Conservation (phyloP, 1,140 invertebrate genomes). For the Caenorhabditis inopinata region DNA sequence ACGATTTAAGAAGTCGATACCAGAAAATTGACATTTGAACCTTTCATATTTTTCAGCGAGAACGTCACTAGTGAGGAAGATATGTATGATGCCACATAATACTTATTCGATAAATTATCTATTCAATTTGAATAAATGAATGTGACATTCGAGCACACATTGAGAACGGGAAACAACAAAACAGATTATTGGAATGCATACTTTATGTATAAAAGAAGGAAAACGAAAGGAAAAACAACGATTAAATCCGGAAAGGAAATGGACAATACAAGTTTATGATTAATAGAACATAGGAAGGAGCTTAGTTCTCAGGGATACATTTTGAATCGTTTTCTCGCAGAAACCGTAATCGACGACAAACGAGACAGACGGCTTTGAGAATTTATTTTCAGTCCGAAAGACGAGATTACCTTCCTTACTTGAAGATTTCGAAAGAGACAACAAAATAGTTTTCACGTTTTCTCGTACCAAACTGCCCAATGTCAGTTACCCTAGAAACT, state of each 20-base stretch:
- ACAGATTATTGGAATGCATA: not conserved
- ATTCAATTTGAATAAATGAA: not conserved
- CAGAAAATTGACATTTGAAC: not conserved
- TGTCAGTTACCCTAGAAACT: not conserved
- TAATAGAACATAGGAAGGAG: not conserved
- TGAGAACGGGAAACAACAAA: not conserved
- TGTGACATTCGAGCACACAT: not conserved
- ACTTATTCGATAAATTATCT: not conserved
- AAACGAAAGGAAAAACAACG: not conserved
- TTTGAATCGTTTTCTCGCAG: not conserved
- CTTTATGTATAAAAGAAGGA: not conserved
- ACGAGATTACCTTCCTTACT: not conserved
- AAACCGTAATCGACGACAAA: constrained; percentile 9
- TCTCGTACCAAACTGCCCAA: not conserved
- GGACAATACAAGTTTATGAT: not conserved
- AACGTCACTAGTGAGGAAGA: constrained; percentile 7
- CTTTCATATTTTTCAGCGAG: constrained; percentile 11
- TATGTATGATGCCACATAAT: not conserved
- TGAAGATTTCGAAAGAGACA: not conserved
- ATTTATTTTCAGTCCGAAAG: not conserved
- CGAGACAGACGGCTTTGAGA: too few relatives aligned
- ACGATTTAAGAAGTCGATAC: not conserved
- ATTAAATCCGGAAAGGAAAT: not conserved
- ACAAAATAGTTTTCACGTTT: not conserved
- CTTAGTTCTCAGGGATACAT: not conserved